Base-by-base conservation (phyloP, 2,888 invertebrate species). In the Papilio protenor region DNA sequence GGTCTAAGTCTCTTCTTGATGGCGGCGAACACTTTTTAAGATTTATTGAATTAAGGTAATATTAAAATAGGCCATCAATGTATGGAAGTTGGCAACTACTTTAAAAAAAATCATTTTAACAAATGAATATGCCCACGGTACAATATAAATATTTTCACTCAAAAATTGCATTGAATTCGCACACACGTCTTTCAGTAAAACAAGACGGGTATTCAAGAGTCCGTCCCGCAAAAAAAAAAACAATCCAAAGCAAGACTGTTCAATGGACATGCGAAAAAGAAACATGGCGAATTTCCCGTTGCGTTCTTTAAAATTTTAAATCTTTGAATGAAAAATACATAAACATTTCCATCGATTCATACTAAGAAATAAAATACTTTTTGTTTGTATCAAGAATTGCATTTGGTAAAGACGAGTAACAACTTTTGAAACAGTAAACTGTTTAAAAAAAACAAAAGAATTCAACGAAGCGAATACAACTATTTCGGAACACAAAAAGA, bases 191-290 rank as follows among this genome's bases (percentile, higher is more conserved):
- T 76, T 73, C 76, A 78, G 73, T 76, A 75, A 75, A 78, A 78
- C 78, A 69, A 76, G 76, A 76, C 69, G 76, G 59, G 78, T 69
- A 78, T 78, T 78, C 73, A 73, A 75, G 73, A 78, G 73, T 59
- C 69, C 76, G 49, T 57, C n/a, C 71, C n/a, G 33, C 40, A 64
- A 78, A 78, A 75, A 75, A 78, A 70, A 27, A 61, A 75, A 76
- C 33, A 73, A 66, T 27, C 73, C 78, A 71, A 69, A 76, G 73
- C 66, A 69, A 69, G 84, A 84, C 84, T 81, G 82, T 80, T 85
- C 84, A 85, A 85, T 85, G 85, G 83, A 83, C 80, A 78, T 77
- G 77, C 81, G 79, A 80, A 83, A 83, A 83, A 83, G 81, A 80
- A 84, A 82, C 80, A 80, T 78, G 79, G 79, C 78, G 81, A 81